Evolutionary conservation across 2,797 vertebrate genomes (phyloP), one percentile per base, ranked within the genome.

Genomic region (Synanceia verrucosa): DNA sequence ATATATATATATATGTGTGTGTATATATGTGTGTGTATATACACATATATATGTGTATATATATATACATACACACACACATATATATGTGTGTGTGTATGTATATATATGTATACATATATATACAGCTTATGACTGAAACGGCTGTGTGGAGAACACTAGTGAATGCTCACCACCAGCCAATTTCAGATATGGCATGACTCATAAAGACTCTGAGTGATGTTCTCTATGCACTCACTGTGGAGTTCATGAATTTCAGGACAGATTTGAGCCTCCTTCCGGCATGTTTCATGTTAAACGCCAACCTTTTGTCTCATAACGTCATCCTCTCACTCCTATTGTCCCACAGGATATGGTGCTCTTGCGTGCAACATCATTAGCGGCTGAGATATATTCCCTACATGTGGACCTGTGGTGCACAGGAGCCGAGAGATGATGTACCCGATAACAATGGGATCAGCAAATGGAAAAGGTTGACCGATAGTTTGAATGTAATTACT

Each of bases 401-500:
- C 61, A 29, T 28, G 36, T 59, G 66, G 68, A 81, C 79, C 79
- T 65, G 85, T 65, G 72, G 77, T n/a, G 18, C 57, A 55, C 71
- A 8, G 65, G 64, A 73, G 57, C 71, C 19, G 34, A 58, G 50
- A 79, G 83, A 78, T 78, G 79, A 81, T 46, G 44, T 65, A 73
- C 71, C 61, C 14, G 60, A 86, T 88, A 85, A 85, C 58, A 67
- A 59, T 57, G 51, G 60, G 48, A 77, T 82, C 47, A 57, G 60
- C 52, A 65, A 83, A 75, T 82, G 77, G 76, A 83, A 84, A 56
- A 70, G 73, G 58, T 64, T 78, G 79, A 71, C 80, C 80, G 66
- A 79, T 44, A 75, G 76, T 70, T 65, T 81, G 56, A 89, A 90
- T 87, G 80, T 71, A 86, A 90, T 92, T 86, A 86, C 75, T 73